A percentile compares a stretch with the other conserved stretches of the same genome.
These are phyloP conservation scores for Trichomycterus rosablanca DNA, from an alignment of 2,113 vertebrate genomes.

Conservation along the genomic window DNA sequence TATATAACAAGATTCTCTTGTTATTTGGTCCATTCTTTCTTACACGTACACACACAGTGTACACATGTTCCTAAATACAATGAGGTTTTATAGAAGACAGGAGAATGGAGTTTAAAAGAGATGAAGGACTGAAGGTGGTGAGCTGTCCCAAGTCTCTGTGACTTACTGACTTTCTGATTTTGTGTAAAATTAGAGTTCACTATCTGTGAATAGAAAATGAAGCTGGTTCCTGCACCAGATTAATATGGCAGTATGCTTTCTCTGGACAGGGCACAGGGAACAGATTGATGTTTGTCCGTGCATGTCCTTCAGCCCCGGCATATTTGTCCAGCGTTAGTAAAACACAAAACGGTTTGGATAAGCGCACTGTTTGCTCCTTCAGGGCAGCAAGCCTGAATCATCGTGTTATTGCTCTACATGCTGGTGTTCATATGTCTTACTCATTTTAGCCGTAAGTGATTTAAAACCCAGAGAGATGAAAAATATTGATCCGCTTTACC, in stretches of 20 bases:
- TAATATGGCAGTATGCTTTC: conserved; percentile 30
- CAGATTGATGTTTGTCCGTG: conserved; percentile 45
- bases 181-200: conserved; percentile 51
- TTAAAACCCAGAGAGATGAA: conserved; percentile 27
- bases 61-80: no score
- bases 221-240: conserved; percentile 41
- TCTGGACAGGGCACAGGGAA: conserved; percentile 27
- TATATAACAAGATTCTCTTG: no score
- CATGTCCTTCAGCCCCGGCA: conserved; percentile 44
- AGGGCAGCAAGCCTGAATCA: background rate
- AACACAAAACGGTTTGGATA: conserved; percentile 29
- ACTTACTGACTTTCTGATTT: conserved; percentile 39
- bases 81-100: no score
- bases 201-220: conserved; percentile 51
- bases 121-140: conserved; percentile 8
- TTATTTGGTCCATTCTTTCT: no score
- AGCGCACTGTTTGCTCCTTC: conserved; percentile 15
- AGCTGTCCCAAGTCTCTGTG: conserved; percentile 33
- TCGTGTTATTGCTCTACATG: background rate
- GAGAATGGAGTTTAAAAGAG: conserved; percentile 11
- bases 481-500: conserved; percentile 25
- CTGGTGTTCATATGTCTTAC: conserved; percentile 14
- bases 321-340: conserved; percentile 47
- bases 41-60: no score
- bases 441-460: conserved; percentile 16